phyloP scores from a whole-genome alignment of 2,888 invertebrate genomes.

The Melanostoma mellinum region DNA sequence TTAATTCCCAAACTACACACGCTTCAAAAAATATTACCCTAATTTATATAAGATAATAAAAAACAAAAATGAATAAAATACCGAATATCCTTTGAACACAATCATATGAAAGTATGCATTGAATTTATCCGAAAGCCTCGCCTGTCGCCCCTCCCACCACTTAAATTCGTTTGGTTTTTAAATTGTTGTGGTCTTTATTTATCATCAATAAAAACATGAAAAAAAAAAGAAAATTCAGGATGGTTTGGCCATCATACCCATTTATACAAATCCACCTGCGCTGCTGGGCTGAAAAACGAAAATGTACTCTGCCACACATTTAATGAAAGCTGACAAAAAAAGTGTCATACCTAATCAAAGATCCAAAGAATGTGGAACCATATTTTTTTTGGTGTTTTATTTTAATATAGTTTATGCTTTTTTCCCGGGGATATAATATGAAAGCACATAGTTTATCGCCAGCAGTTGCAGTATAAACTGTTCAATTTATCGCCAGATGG shows the following conservation, averaged over 20 bases:
- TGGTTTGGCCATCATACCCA: neutral
- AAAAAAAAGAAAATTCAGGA: neutral
- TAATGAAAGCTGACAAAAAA: conserved; percentile 13
- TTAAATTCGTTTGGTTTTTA: too few species aligned
- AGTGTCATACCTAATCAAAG: conserved; percentile 18
- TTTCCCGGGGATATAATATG: conserved; percentile 20
- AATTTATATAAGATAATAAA: neutral
- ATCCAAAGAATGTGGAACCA: conserved; percentile 5
- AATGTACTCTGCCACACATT: conserved; percentile 6
- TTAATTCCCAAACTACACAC: conserved; percentile 8
- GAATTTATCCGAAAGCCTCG: too few species aligned
- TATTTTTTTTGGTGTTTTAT: neutral
- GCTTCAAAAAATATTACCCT: neutral
- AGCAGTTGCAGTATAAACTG: conserved; percentile 42
- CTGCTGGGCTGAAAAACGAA: neutral
- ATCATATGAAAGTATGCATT: too few species aligned
- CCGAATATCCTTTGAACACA: too few species aligned
- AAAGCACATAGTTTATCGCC: conserved; percentile 42
- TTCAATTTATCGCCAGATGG: conserved; percentile 43
- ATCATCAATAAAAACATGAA: too few species aligned
- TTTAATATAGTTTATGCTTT: neutral
- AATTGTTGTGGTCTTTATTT: too few species aligned
- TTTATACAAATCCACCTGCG: neutral
- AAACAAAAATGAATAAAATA: neutral
- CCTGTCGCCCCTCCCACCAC: too few species aligned